These are phyloP conservation scores for Cryptocheilus praepositus DNA, from an alignment of 2,888 invertebrate species.

Conservation along the genomic window DNA sequence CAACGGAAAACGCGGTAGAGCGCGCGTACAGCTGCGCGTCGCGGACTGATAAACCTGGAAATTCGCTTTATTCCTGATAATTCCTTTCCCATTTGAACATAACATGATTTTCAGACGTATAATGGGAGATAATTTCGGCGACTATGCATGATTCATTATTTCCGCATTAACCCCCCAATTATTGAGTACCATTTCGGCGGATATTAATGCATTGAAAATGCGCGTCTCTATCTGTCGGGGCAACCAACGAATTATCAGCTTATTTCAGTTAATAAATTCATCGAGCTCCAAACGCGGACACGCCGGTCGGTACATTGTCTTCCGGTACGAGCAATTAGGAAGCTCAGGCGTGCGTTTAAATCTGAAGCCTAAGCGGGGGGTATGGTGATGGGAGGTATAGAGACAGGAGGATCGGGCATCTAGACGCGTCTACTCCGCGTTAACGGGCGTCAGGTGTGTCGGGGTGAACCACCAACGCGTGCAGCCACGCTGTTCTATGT, in stretches of 20 bases:
- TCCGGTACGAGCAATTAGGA: constrained; percentile 47
- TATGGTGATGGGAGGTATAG: background rate
- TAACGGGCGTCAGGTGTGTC: constrained; percentile 65
- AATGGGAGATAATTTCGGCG: no score
- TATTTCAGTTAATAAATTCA: constrained; percentile 5
- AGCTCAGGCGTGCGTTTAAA: constrained; percentile 25
- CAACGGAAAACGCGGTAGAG: no score
- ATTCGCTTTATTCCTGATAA: no score
- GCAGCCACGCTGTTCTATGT: constrained; percentile 1
- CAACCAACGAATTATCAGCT: constrained; percentile 10
- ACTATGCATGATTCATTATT: no score
- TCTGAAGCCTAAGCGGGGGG: constrained; percentile 13
- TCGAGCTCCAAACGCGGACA: background rate
- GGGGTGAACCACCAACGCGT: constrained; percentile 57
- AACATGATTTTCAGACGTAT: no score
- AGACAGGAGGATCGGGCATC: constrained; percentile 46
- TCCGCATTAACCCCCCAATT: no score
- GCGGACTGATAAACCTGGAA: constrained; percentile 2
- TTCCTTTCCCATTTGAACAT: no score
- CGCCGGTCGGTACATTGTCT: constrained; percentile 37
- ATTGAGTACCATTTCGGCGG: no score
- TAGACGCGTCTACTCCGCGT: constrained; percentile 58
- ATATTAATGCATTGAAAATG: no score
- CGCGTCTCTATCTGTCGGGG: constrained; percentile 8
- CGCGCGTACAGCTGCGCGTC: background rate